Evolutionary conservation across 2,888 invertebrate species (phyloP).

Genomic region (Copidosoma aretas): DNA sequence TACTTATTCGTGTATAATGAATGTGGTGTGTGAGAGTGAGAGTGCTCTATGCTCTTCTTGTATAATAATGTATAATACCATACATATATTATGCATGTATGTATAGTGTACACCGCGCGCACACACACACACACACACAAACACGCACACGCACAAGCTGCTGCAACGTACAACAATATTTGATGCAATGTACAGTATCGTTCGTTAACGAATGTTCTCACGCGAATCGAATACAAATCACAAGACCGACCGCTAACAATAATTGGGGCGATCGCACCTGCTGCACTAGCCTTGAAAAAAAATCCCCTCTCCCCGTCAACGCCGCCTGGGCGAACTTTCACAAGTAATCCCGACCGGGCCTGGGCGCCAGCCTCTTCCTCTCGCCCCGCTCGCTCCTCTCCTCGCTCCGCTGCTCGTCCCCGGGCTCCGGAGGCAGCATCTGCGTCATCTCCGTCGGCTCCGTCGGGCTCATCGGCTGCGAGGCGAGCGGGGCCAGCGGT

Average conservation of each 20-base stretch:
- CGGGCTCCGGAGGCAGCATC: conserved; percentile 58
- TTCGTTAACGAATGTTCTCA: not conserved
- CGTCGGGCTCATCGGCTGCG: conserved; percentile 63
- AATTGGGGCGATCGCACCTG: conserved; percentile 33
- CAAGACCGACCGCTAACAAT: conserved; percentile 28
- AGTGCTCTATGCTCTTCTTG: no score
- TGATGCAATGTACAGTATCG: no score
- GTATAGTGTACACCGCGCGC: no score
- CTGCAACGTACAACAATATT: no score
- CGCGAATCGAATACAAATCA: conserved; percentile 23
- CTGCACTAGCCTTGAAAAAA: conserved; percentile 46
- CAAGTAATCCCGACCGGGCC: conserved; percentile 58
- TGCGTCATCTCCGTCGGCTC: conserved; percentile 68
- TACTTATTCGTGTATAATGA: not conserved
- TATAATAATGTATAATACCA: no score
- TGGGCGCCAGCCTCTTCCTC: conserved; percentile 59
- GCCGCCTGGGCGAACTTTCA: conserved; percentile 51
- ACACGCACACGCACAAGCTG: no score
- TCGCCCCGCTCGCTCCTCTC: conserved; percentile 45
- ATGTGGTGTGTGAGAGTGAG: conserved; percentile 1
- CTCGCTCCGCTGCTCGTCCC: conserved; percentile 53
- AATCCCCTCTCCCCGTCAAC: conserved; percentile 30
- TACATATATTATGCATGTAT: no score
- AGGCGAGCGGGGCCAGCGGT: conserved; percentile 64
- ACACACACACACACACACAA: no score